A percentile compares a stretch with the other conserved stretches of the same genome.
Conservation (phyloP, 2,797 vertebrate species). For the Phalloptychus januarius region DNA sequence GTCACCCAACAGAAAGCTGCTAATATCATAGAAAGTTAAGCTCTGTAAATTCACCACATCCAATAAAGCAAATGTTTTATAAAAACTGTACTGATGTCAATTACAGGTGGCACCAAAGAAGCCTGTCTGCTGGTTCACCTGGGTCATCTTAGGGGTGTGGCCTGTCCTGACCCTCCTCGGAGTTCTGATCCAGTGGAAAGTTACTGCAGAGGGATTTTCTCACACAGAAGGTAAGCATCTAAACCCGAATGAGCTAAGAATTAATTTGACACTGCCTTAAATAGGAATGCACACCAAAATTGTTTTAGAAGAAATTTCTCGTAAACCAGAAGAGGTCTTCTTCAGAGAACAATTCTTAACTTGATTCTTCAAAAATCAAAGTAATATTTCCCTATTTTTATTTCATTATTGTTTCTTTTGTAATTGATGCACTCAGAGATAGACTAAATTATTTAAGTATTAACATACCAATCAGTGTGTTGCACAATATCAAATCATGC, state of each 20-base stretch:
- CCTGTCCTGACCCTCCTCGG: constrained; percentile 91
- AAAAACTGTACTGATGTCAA: background rate
- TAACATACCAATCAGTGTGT: background rate
- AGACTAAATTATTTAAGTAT: background rate
- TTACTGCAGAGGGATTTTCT: constrained; percentile 95
- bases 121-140: constrained; percentile 96
- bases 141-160: constrained; percentile 96
- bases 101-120: constrained; percentile 85
- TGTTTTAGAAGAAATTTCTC: background rate
- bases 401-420: background rate
- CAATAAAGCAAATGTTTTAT: background rate
- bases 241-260: background rate
- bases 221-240: constrained; percentile 92
- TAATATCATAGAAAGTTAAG: background rate
- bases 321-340: background rate
- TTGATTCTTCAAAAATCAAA: background rate
- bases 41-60: background rate
- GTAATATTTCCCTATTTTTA: background rate
- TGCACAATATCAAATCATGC: background rate
- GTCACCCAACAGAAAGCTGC: background rate
- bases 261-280: background rate
- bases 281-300: background rate
- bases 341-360: background rate
- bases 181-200: constrained; percentile 96
- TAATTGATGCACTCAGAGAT: background rate